phyloP scores from a whole-genome alignment of 2,113 vertebrate genomes.

The Elachura formosa region DNA sequence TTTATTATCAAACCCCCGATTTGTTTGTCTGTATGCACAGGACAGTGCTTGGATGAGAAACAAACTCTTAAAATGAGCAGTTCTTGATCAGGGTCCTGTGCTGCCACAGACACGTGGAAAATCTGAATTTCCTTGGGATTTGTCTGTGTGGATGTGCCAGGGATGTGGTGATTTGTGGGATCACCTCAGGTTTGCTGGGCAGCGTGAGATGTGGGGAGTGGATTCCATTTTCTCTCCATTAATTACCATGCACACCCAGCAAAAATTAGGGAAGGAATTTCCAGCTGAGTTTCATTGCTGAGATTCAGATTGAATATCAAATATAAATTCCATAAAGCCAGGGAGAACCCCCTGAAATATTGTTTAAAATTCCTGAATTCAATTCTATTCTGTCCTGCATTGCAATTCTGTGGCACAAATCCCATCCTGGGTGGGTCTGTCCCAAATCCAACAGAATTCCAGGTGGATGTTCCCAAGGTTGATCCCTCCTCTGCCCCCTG shows the following conservation, averaged over 20 bases:
- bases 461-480: background rate
- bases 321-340: background rate
- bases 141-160: accelerated
- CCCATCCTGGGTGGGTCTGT: background rate
- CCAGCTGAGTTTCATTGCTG: background rate
- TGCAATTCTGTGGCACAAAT: background rate
- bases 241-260: background rate
- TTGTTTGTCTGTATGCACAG: background rate
- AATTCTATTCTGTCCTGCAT: accelerated
- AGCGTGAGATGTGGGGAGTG: too few species aligned
- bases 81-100: background rate
- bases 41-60: background rate
- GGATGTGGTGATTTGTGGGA: background rate
- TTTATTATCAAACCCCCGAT: background rate
- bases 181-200: background rate
- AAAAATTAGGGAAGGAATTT: background rate
- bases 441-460: background rate
- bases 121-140: background rate
- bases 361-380: background rate
- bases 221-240: background rate
- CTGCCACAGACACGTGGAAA: background rate
- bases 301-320: background rate
- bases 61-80: background rate
- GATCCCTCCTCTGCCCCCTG: background rate
- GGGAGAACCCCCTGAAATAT: background rate